Conservation (phyloP, 2,113 vertebrate genomes). For the Spheniscus mendiculus region DNA sequence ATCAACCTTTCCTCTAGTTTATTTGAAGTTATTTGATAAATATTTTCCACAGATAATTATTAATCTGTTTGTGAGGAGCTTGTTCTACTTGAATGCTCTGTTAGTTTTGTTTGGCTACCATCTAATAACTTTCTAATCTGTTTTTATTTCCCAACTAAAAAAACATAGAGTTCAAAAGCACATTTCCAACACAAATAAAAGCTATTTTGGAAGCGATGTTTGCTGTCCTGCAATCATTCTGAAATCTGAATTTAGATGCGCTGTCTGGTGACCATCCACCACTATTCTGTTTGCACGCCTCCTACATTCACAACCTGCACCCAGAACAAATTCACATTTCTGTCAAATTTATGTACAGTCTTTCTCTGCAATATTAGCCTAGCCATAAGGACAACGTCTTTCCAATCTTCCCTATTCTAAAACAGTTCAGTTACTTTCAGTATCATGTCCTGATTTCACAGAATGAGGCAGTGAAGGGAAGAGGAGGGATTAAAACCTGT, state of each 20-base stretch:
- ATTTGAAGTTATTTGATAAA: neutral
- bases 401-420: neutral
- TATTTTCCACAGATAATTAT: neutral
- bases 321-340: neutral
- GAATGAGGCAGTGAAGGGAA: neutral
- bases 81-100: neutral
- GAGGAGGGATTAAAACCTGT: neutral
- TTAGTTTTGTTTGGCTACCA: neutral
- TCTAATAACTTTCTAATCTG: neutral
- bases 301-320: neutral
- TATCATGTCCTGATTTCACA: neutral
- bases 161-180: neutral
- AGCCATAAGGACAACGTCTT: neutral
- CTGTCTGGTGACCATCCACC: neutral
- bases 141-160: neutral
- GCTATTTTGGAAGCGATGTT: neutral
- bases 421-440: neutral
- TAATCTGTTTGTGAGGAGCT: neutral
- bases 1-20: neutral
- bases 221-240: neutral
- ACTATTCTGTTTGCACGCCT: neutral
- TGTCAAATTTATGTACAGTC: neutral
- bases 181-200: neutral
- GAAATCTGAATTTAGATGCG: neutral
- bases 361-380: neutral